phyloP scores from a whole-genome alignment of 2,797 vertebrate genomes.

The Scolopax bukidnonensis region DNA sequence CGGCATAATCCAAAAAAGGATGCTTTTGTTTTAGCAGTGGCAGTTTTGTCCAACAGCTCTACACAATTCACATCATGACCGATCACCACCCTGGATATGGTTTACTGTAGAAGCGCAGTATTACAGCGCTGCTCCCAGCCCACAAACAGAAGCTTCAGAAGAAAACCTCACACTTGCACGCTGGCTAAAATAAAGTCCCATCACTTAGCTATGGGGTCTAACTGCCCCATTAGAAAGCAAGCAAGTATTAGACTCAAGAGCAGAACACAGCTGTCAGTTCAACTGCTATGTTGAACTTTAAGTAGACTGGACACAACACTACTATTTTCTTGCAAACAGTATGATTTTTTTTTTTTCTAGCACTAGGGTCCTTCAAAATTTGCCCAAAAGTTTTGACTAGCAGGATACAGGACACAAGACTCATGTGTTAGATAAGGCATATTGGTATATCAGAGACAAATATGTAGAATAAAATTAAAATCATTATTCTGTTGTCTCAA shows the following conservation, averaged over 20 bases:
- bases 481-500: neutral
- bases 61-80: neutral
- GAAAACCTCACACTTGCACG: neutral
- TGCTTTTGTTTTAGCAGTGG: neutral
- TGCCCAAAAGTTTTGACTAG: neutral
- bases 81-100: neutral
- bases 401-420: neutral
- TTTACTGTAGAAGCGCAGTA: neutral
- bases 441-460: neutral
- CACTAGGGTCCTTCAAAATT: neutral
- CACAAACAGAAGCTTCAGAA: neutral
- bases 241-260: neutral
- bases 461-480: neutral
- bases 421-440: neutral
- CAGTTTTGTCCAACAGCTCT: neutral
- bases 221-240: neutral
- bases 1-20: neutral
- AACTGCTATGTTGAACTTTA: neutral
- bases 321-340: neutral
- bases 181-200: neutral
- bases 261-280: neutral
- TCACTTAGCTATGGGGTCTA: neutral
- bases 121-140: neutral
- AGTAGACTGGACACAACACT: neutral
- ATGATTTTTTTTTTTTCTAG: neutral